Evolutionary conservation across 2,797 vertebrate species (phyloP).

Genomic region (Tamandua tetradactyla): DNA sequence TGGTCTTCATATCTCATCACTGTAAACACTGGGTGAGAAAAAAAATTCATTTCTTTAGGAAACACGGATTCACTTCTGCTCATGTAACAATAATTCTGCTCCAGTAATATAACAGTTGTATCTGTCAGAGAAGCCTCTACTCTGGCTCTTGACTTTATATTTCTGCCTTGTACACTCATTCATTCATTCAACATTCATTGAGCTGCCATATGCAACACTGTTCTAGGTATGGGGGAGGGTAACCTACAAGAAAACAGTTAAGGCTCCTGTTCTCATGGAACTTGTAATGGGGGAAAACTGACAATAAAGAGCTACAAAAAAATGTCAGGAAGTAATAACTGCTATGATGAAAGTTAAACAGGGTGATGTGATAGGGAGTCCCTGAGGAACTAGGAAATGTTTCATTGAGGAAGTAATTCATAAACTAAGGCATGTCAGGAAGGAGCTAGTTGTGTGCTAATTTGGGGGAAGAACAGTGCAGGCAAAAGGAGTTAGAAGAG

Average conservation of each 20-base stretch:
- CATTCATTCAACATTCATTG: neutral
- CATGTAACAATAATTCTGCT: neutral
- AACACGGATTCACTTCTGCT: neutral
- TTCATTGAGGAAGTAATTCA: conserved; percentile 60
- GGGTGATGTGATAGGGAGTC: neutral
- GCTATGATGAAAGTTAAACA: neutral
- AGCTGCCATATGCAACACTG: neutral
- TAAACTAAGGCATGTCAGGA: neutral
- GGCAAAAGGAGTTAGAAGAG: neutral
- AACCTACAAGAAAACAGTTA: neutral
- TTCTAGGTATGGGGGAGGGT: neutral
- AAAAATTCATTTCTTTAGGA: neutral
- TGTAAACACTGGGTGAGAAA: neutral
- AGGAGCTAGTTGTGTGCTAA: neutral
- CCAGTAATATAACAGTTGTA: neutral
- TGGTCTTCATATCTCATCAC: neutral
- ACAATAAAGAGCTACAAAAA: neutral
- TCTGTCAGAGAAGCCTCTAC: neutral
- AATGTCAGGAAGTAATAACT: conserved; percentile 38
- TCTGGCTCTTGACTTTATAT: neutral
- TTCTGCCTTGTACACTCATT: neutral
- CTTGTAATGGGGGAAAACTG: neutral
- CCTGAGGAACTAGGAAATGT: neutral
- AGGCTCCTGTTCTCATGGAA: neutral
- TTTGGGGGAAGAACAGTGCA: neutral